Evolutionary conservation across 2,797 vertebrate genomes (phyloP), one percentile per base, ranked within the genome.

Genomic region (Etheostoma perlongum): DNA sequence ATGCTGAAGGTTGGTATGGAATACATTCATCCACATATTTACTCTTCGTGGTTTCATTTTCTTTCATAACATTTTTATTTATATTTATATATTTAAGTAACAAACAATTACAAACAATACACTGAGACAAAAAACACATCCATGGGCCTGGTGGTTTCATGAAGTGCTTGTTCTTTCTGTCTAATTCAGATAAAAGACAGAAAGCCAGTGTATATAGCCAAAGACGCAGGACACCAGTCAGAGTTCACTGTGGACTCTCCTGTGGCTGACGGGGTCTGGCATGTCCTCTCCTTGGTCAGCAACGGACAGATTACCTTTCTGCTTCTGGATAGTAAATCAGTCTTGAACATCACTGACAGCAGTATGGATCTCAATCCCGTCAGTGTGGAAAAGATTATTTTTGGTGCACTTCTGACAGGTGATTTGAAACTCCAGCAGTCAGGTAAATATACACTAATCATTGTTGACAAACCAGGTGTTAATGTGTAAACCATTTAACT

Each of bases 231-330:
- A 67, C 81, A 78, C 8, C 21, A 82, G 60, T 85, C 86, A 59
- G 92, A 94, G 73, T 60, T 93, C 12, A 79, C 58, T 12, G 67
- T 87, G 47, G 91, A 92, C 21, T 33, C 46, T 30, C 47, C 54
- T 1, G 88, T 96, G 16, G 84, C 93, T 58, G 94, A 95, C 10
- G 93, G 94, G 4, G 53, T 70, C 16, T 96, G 95, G 95, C 95
- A 95, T 79, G 72, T 92, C 55, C 76, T 95, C 49, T 85, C 89
- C 5, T 61, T 95, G 65, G 66, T 67, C 57, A 92, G 63, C 77
- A 53, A 67, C 21, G 85, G 84, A 48, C 68, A 55, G 3, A 67
- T 78, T 40, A 88, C 64, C 10, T 33, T 79, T 51, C n/a, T 96
- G 15, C 25, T 82, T 44, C 67, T 95, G 66, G 94, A 95, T 71